phyloP scores from a whole-genome alignment of 2,888 invertebrate species.

The Calliscelio sp. region DNA sequence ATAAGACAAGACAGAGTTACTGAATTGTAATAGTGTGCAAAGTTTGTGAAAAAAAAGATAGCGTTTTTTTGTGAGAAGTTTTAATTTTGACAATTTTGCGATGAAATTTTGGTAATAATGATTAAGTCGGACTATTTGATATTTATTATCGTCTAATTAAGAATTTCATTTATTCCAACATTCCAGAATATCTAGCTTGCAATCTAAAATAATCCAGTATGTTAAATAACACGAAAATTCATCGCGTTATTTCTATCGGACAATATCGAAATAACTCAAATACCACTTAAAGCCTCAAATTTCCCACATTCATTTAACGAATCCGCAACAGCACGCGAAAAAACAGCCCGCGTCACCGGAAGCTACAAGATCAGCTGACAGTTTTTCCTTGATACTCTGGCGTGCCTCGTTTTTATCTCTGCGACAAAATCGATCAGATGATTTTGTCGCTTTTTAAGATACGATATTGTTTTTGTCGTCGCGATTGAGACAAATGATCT shows the following conservation, averaged over 20 bases:
- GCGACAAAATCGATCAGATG: conserved; percentile 45
- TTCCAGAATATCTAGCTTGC: too few species aligned
- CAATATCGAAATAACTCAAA: neutral
- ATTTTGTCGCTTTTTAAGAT: conserved; percentile 51
- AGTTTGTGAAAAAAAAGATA: too few species aligned
- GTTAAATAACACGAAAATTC: too few species aligned
- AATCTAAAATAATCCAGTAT: too few species aligned
- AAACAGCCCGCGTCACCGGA: neutral
- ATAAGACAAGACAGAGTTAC: too few species aligned
- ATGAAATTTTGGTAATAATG: too few species aligned
- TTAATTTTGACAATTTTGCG: too few species aligned
- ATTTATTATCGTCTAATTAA: too few species aligned
- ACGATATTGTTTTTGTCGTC: conserved; percentile 53
- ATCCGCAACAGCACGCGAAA: neutral
- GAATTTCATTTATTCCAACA: too few species aligned
- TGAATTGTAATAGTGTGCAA: too few species aligned
- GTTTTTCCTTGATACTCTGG: conserved; percentile 12
- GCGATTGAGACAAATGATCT: conserved; percentile 58
- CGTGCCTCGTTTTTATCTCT: conserved; percentile 2
- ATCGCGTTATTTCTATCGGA: neutral
- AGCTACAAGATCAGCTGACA: conserved; percentile 25
- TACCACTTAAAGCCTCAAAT: neutral
- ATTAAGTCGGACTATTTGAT: too few species aligned
- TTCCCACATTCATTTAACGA: neutral
- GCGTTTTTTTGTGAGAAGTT: too few species aligned